Evolutionary conservation across 2,888 invertebrate species (phyloP).

Genomic region (Yponomeuta evonymella): DNA sequence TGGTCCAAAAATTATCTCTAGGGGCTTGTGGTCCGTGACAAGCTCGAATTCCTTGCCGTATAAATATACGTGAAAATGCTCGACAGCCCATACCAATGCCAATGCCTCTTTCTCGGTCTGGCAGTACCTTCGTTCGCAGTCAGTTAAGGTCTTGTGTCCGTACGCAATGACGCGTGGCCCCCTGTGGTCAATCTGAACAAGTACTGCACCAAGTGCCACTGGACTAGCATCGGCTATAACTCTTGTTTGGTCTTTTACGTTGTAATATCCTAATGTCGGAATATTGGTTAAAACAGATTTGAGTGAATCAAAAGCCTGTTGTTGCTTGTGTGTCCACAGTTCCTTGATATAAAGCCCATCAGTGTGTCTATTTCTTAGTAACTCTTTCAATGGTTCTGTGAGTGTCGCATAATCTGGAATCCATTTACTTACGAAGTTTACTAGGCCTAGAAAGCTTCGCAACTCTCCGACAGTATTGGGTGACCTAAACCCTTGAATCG

Average conservation of each 20-base stretch:
- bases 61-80: slow-evolving; percentile 29
- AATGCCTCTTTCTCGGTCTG: slow-evolving; percentile 33
- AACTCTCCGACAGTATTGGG: slow-evolving; percentile 27
- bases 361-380: slow-evolving; percentile 17
- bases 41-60: slow-evolving; percentile 33
- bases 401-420: slow-evolving; percentile 25
- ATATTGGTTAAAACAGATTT: slow-evolving; percentile 1
- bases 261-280: slow-evolving; percentile 24
- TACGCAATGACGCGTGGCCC: slow-evolving; percentile 31
- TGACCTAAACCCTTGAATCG: slow-evolving; percentile 22
- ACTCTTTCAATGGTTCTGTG: slow-evolving; percentile 24
- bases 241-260: slow-evolving; percentile 23
- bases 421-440: slow-evolving; percentile 29
- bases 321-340: slow-evolving; percentile 21
- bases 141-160: slow-evolving; percentile 28
- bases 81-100: slow-evolving; percentile 29
- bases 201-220: slow-evolving; percentile 25
- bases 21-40: slow-evolving; percentile 37
- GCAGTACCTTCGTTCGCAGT: slow-evolving; percentile 28
- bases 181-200: slow-evolving; percentile 21
- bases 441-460: slow-evolving; percentile 31
- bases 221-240: slow-evolving; percentile 28
- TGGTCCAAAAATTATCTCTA: slow-evolving; percentile 36
- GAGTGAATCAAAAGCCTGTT: slow-evolving; percentile 4
- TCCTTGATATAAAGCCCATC: slow-evolving; percentile 13